Base-by-base conservation (phyloP, 2,888 invertebrate species). In the Trilocha varians region DNA sequence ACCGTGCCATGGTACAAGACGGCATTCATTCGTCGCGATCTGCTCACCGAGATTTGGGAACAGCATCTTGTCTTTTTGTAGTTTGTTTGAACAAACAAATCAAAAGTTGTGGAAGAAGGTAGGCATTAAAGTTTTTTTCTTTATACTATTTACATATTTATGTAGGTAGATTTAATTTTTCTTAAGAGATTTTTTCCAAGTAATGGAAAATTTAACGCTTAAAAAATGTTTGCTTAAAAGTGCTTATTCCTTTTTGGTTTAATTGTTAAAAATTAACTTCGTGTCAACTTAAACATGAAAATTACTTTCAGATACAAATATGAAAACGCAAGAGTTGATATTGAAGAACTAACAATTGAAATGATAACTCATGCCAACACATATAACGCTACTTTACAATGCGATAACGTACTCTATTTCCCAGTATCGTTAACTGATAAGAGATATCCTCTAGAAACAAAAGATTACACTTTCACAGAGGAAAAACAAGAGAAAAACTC, bases 351-450 rank as follows among this genome's bases (percentile, higher is more conserved):
- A 3, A 65, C 71, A 50, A 79, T 89, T 44, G 61, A 65, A 41
- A 88, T 87, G 61, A 70, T 57, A 3, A 80, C 88, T 3, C 64
- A 74, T 38, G 49, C 49, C 0, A 65, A 60, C 2, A 62, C 66
- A 15, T 71, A 72, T 47, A 85, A 86, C 47, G 44, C 42, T 0
- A 69, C 73, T 0, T 58, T 83, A 0, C 52, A 69, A 14, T 78
- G 82, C 38, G 69, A 78, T 14, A 73, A 82, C 35, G 62, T 75
- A 0, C 62, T 78, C 1, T 88, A 88, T 49, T 86, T 71, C 46
- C 89, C 89, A 1, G 65, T 78, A 17, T 86, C 88, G 0, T 47
- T 89, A 2, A 66, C 75, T 42, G 74, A 76, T 32, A 80, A 73
- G 16, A 84, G 88, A 38, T 77, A 80, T 25, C 88, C 89, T 0